Conservation (phyloP, 2,113 vertebrate species). For the Platysteira castanea region DNA sequence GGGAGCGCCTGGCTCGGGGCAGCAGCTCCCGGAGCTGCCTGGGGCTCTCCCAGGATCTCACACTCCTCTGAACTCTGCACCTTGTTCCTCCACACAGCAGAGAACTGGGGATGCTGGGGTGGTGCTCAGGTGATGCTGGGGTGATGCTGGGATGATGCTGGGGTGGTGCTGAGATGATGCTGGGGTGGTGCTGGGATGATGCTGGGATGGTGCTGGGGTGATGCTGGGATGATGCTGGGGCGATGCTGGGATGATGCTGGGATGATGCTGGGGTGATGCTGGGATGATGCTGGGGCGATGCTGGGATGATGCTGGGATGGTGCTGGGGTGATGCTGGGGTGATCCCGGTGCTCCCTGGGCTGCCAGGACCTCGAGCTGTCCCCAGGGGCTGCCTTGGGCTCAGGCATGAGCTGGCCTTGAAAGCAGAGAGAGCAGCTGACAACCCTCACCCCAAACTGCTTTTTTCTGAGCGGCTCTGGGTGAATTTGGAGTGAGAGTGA, state of each 20-base stretch:
- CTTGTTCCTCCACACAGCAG: not conserved
- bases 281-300: not conserved
- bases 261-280: not conserved
- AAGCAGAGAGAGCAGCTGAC: not conserved
- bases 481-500: not conserved
- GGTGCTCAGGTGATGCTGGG: not conserved
- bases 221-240: not conserved
- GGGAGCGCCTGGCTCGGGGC: not conserved
- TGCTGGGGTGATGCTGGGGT: not conserved
- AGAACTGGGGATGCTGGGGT: not conserved
- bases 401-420: not conserved
- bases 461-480: fast-evolving
- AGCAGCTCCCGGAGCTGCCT: not conserved
- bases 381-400: not conserved
- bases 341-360: not conserved
- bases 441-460: not conserved
- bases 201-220: too few species aligned
- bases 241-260: not conserved
- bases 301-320: not conserved
- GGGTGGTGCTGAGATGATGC: not conserved
- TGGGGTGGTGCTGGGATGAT: too few species aligned
- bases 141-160: not conserved
- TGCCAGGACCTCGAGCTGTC: not conserved
- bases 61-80: not conserved
- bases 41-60: not conserved